Evolutionary conservation across 2,113 vertebrate species (phyloP), one percentile per base, ranked within the genome.

Genomic region (Lampris megalopsis): DNA sequence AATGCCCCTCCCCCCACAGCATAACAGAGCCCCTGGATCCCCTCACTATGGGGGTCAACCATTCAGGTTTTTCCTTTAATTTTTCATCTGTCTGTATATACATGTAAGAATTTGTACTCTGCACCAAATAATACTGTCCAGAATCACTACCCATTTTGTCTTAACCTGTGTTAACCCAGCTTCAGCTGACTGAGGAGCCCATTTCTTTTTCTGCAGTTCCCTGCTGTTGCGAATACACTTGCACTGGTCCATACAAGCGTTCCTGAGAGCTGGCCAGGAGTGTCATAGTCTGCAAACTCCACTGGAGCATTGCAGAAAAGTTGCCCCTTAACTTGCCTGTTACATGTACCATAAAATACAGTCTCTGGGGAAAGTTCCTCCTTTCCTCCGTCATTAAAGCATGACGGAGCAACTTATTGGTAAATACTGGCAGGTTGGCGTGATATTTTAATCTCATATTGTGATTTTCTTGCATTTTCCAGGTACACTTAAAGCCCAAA

Each of bases 371-470:
- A 53, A 53, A n/a, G 50, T 11, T 38, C 4, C 11, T 3, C 52
- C 52, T 13, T 54, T 4, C 11, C n/a, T 5, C 52, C 11, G 52
- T n/a, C 52, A 54, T 3, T 54, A n/a, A 54, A n/a, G 52, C 36
- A 10, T 38, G 10, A 38, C 9, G 6, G 24, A 63, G 42, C n/a
- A 35, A 63, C 35, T 59, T 40, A 59, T 59, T 45, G 42, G n/a
- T 53, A 60, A 41, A 60, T 62, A 68, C 9, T 36, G 41, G 56
- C 61, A 75, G 77, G 83, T 84, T 80, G 73, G 65, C 52, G 13
- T 78, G 75, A 76, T 75, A 80, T 74, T 87, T 81, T 74, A 49
- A 85, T 80, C 65, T 75, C 53, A 57, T 73, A 45, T 54, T 49
- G 47, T 37, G 10, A 72, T 74, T 62, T 62, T 45, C 24, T n/a